Evolutionary conservation across 2,113 vertebrate species (phyloP).

Genomic region (Gobiocypris rarus): DNA sequence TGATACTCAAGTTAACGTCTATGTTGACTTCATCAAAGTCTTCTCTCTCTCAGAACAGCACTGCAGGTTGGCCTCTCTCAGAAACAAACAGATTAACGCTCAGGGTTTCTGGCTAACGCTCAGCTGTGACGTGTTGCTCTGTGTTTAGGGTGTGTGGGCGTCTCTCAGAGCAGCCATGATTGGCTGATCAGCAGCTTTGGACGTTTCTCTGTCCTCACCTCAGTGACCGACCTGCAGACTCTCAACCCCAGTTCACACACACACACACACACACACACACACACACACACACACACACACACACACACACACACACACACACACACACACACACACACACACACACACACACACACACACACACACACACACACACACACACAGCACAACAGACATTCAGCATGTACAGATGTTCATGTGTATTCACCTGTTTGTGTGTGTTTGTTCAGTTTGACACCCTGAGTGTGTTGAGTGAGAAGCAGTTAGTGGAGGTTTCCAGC

Average conservation of each 20-base stretch:
- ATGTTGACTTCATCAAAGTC: conserved; percentile 64
- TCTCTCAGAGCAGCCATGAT: conserved; percentile 54
- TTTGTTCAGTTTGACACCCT: conserved; percentile 67
- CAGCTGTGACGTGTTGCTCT: conserved; percentile 28
- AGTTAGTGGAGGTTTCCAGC: conserved; percentile 66
- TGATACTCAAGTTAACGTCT: conserved; percentile 51
- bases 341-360: conserved; percentile 55
- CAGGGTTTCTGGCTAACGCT: background rate
- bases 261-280: conserved; percentile 21
- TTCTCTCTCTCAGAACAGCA: conserved; percentile 66
- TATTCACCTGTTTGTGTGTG: conserved; percentile 22
- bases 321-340: conserved; percentile 20
- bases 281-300: too few relatives aligned
- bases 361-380: conserved; percentile 21
- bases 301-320: conserved; percentile 20
- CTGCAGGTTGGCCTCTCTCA: conserved; percentile 59
- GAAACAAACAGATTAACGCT: background rate
- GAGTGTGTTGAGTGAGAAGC: conserved; percentile 57
- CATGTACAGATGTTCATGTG: background rate
- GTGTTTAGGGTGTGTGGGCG: conserved; percentile 59
- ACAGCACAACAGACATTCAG: background rate
- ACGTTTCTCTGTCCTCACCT: conserved; percentile 59
- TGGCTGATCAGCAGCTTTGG: conserved; percentile 74
- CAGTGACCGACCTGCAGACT: conserved; percentile 58
- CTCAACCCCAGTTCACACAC: conserved; percentile 54